Percentiles rank a stretch among this genome's conserved stretches.
phyloP scores from a whole-genome alignment of 2,113 vertebrate genomes.

The Sciurus niger region DNA sequence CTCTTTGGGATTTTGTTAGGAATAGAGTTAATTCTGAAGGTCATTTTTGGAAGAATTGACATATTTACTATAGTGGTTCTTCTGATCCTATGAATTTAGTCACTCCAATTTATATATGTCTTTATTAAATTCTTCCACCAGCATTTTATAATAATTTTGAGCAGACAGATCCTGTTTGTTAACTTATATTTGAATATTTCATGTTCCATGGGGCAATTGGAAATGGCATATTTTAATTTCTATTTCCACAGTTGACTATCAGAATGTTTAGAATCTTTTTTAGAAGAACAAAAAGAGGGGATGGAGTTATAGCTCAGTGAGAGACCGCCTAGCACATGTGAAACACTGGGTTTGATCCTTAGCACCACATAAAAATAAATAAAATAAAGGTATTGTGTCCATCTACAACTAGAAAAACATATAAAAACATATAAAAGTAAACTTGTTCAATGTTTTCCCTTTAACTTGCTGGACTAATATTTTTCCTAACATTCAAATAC shows the following conservation, averaged over 20 bases:
- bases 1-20: neutral
- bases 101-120: neutral
- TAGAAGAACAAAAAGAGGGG: neutral
- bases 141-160: slow-evolving; percentile 46
- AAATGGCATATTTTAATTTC: slow-evolving; percentile 19
- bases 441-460: neutral
- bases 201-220: slow-evolving; percentile 30
- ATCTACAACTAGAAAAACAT: too few relatives aligned
- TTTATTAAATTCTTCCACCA: slow-evolving; percentile 58
- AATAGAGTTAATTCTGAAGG: neutral
- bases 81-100: neutral
- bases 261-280: neutral
- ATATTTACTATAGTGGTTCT: slow-evolving; percentile 25
- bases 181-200: slow-evolving; percentile 32
- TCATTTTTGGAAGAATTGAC: neutral
- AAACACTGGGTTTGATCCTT: too few relatives aligned
- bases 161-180: neutral
- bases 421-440: neutral
- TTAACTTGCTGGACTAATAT: neutral
- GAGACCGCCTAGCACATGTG: too few relatives aligned
- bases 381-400: too few relatives aligned
- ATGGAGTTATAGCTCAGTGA: too few relatives aligned
- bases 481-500: slow-evolving; percentile 20
- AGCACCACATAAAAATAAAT: too few relatives aligned
- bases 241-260: neutral